Evolutionary conservation across 1,140 invertebrate species (phyloP).

Genomic region (Rhagoletis pomonella): DNA sequence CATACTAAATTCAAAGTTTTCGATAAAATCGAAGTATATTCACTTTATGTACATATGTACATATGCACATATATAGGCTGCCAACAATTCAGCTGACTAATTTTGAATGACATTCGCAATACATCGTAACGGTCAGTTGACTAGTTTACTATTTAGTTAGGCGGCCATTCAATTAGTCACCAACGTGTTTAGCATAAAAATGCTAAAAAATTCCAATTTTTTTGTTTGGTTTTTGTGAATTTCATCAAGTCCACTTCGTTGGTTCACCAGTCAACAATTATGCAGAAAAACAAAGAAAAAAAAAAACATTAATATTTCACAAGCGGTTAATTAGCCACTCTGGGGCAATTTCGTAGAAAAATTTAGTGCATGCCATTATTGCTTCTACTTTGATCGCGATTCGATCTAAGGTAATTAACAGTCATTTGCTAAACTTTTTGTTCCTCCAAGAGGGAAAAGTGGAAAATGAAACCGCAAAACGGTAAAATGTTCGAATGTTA

Average conservation of each 20-base stretch:
- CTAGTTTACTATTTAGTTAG: neutral
- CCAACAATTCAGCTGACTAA: neutral
- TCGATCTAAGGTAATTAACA: neutral
- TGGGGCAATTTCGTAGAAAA: neutral
- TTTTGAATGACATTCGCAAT: neutral
- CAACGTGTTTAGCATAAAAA: slow-evolving; percentile 16
- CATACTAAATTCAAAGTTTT: neutral
- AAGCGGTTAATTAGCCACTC: neutral
- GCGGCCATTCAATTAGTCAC: neutral
- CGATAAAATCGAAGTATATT: neutral
- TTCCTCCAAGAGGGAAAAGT: no score
- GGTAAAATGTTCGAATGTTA: no score
- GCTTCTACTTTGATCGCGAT: neutral
- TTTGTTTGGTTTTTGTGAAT: neutral
- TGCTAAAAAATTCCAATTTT: neutral
- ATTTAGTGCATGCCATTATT: neutral
- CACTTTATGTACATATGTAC: no score
- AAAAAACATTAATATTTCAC: no score
- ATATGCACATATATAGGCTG: neutral
- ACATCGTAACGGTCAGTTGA: neutral
- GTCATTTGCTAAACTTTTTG: neutral
- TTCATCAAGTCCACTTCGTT: neutral
- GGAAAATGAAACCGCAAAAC: no score
- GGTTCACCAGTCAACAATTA: no score
- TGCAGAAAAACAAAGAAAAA: no score